Base-by-base conservation (phyloP, 1,140 invertebrate genomes). In the Drosophila seguyi region DNA sequence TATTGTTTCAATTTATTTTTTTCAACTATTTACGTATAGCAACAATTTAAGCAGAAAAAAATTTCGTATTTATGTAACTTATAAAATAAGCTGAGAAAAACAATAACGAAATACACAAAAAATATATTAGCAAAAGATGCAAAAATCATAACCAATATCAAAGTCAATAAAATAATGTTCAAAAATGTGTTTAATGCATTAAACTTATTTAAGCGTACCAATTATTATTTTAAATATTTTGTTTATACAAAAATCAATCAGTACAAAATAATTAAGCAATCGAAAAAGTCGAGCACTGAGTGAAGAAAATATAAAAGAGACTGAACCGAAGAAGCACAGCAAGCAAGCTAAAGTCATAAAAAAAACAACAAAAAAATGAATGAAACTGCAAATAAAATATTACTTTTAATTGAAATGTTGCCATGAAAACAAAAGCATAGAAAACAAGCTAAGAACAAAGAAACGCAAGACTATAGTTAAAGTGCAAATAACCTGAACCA, bases 141-240 rank as follows among this genome's bases (percentile, higher is more conserved):
- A 79, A 81, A 87, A 90, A 78, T 63, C 81, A 73, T 79, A 85
- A 88, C 67, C 69, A 81, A 69, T 78, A 90, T 85, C 69, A 77
- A 88, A 90, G 85, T 90, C 85, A 90, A 90, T 90, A 90, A 90
- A 90, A 90, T 90, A 85, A 90, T 90, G 86, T 90, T 90, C 63
- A 75, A 90, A 88, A 90, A 90, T 90, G 75, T 90, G 85, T 90
- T 73, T 65, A 73, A 81, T 81, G 86, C 75, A 90, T 90, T 90
- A 90, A 90, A 73, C 81, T 90, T 90, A 90, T 90, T 90, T 90
- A 85, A 69, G 80, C 62, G 41, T 90, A 85, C 62, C 58, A 52
- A 80, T 84, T 86, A 85, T 85, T 83, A 87, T 87, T 87, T 87
- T 4, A 78, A 78, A 72, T 90, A 79, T 84, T 86, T 81, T 88